Evolutionary conservation across 2,888 invertebrate genomes (phyloP).

Genomic region (Caprella mutica): DNA sequence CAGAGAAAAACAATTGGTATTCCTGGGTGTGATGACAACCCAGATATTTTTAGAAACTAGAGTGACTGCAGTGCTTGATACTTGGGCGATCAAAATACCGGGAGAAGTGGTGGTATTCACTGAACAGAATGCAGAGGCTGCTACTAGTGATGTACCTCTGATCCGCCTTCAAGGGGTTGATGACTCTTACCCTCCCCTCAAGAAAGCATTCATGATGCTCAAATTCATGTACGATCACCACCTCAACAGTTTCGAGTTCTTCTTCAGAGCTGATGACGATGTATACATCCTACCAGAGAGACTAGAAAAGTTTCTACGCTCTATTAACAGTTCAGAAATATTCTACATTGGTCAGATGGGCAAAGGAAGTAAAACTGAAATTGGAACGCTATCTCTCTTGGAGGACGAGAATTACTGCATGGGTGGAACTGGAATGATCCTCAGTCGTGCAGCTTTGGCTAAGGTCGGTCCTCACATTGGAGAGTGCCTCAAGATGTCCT

Average conservation of each 20-base stretch:
- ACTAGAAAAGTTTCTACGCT: no score
- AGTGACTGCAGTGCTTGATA: slow-evolving; percentile 80
- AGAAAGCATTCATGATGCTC: slow-evolving; percentile 95
- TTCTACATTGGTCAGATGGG: no score
- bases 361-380: no score
- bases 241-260: slow-evolving; percentile 88
- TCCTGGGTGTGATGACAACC: slow-evolving; percentile 96
- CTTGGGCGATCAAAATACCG: slow-evolving; percentile 84
- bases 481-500: no score
- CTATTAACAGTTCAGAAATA: no score
- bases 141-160: slow-evolving; percentile 54
- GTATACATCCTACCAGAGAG: no score
- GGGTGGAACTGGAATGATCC: no score
- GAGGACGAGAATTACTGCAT: no score
- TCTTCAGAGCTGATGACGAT: slow-evolving; percentile 94
- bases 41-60: slow-evolving; percentile 76
- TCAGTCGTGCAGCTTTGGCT: no score
- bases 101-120: slow-evolving; percentile 86
- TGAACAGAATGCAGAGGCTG: slow-evolving; percentile 35
- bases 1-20: slow-evolving; percentile 47
- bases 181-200: slow-evolving; percentile 96
- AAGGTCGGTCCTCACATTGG: no score
- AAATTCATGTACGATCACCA: no score
- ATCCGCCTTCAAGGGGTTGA: slow-evolving; percentile 77
- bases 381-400: no score